Base-by-base conservation (phyloP, 37 sponge, comb jelly and placozoan genomes). In the Halisarca cf. caerulea region DNA sequence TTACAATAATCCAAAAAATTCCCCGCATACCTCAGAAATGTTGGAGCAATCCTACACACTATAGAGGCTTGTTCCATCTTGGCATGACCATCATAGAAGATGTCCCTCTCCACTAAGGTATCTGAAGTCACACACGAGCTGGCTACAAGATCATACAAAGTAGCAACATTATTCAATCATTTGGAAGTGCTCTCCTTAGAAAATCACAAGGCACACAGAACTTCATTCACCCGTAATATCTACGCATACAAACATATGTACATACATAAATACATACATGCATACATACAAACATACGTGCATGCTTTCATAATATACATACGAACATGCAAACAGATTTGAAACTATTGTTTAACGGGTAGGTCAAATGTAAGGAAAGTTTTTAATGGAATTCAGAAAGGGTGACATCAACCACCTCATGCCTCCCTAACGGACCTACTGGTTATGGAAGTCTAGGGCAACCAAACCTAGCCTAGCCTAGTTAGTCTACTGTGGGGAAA, bases 111-210 rank as follows among this genome's bases (percentile, higher is more conserved):
- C 42, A 98, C 93, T 30, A 28, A 55, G 27, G 91, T 87, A 34
- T 93, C 97, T 39, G 96, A 96, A 18, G 95, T 94, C 43, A 98
- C 88, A 71, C 96, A 96, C 0, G 90, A 85, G 23, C 94, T 94
- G 89, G 97, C 97, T 93, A 66, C 0, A 79, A 14, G 3, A 17
- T n/a, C 0, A 58, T 30, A 39, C 32, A 35, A 35, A 36, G 5
- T 8, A 28, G 8, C 5, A 3, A 37, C 69, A 68, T 1, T n/a
- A n/a, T n/a, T n/a, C n/a, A n/a, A n/a, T n/a, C n/a, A n/a, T n/a
- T n/a, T n/a, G n/a, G n/a, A n/a, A n/a, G n/a, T n/a, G n/a, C n/a
- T n/a, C n/a, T n/a, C n/a, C n/a, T n/a, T n/a, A n/a, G n/a, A n/a
- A n/a, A n/a, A n/a, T n/a, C n/a, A n/a, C n/a, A n/a, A n/a, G n/a